These are phyloP conservation scores for Corythornis vintsioides DNA, from an alignment of 2,113 vertebrate genomes.

Conservation along the genomic window DNA sequence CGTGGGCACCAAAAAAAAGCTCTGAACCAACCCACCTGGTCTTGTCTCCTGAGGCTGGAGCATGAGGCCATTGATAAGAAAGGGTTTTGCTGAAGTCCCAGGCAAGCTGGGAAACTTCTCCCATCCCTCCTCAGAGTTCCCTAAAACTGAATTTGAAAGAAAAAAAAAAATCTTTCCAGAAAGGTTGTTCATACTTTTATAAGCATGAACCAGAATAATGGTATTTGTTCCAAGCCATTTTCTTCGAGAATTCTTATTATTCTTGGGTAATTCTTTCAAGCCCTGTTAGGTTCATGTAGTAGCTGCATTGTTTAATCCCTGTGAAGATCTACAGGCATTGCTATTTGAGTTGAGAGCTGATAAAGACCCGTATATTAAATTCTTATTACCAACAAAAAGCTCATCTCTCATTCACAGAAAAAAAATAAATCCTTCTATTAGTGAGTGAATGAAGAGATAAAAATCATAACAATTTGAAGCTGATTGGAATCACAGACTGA, in stretches of 20 bases:
- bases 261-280: background rate
- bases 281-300: background rate
- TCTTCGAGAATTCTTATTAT: background rate
- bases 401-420: background rate
- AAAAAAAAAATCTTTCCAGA: background rate
- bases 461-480: background rate
- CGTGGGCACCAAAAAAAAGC: background rate
- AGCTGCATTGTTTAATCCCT: background rate
- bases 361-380: background rate
- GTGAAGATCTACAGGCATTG: background rate
- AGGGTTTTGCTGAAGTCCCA: background rate
- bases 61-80: background rate
- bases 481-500: background rate
- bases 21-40: background rate
- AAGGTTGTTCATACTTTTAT: background rate
- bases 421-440: background rate
- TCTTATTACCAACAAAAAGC: background rate
- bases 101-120: background rate
- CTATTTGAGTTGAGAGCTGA: background rate
- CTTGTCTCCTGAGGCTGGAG: background rate
- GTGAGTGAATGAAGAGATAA: background rate
- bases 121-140: background rate
- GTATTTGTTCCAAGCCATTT: background rate
- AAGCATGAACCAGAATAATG: background rate
- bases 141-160: background rate